These are phyloP conservation scores for Drosophila pandora DNA, from an alignment of 1,140 invertebrate genomes.

Conservation along the genomic window DNA sequence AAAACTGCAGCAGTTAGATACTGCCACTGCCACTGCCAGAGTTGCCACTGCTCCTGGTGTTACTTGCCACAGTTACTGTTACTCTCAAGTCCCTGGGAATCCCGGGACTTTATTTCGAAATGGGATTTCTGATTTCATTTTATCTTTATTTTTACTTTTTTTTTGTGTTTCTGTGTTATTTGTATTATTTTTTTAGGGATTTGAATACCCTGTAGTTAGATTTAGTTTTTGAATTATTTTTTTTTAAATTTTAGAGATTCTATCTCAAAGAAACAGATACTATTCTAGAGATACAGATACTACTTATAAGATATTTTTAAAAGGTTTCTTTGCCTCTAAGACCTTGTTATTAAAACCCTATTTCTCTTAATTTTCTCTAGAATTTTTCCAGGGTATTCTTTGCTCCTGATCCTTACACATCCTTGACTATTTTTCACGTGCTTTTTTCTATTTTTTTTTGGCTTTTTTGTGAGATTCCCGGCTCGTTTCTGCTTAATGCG, in stretches of 20 bases:
- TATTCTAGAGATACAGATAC: too few relatives aligned
- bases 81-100: constrained; percentile 1
- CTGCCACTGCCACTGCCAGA: constrained; percentile 22
- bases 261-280: too few relatives aligned
- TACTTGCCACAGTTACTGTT: neutral
- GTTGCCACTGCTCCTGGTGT: constrained; percentile 11
- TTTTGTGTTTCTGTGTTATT: too few relatives aligned
- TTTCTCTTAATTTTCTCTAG: too few relatives aligned
- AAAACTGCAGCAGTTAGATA: constrained; percentile 50
- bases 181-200: too few relatives aligned
- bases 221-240: neutral
- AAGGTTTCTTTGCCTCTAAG: too few relatives aligned
- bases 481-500: constrained; percentile 43
- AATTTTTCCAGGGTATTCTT: constrained; percentile 21
- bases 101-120: constrained; percentile 13
- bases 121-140: neutral
- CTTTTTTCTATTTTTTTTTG: constrained; percentile 11
- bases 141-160: neutral
- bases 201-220: too few relatives aligned
- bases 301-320: too few relatives aligned
- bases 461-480: constrained; percentile 19
- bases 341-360: too few relatives aligned
- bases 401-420: neutral
- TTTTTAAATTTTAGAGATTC: too few relatives aligned
- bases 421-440: constrained; percentile 8